These are phyloP conservation scores for Triplophysa dalaica DNA, from an alignment of 2,113 vertebrate genomes.

Conservation along the genomic window DNA sequence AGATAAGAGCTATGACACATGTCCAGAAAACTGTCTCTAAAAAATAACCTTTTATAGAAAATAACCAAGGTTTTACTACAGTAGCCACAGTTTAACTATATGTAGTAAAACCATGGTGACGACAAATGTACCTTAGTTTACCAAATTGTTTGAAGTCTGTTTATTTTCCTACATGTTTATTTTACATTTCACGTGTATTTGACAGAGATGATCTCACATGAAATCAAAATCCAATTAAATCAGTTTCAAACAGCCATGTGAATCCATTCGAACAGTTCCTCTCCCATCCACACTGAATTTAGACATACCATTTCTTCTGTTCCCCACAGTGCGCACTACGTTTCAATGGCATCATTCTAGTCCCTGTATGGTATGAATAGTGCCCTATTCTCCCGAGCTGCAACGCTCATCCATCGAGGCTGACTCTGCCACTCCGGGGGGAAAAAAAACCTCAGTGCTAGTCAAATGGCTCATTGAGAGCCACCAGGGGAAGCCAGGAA, in stretches of 20 bases:
- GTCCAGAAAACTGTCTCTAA: too few species aligned
- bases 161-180: background rate
- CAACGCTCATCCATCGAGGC: slow-evolving; percentile 38
- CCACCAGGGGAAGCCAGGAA: slow-evolving; percentile 48
- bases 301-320: background rate
- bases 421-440: slow-evolving; percentile 33
- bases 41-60: too few species aligned
- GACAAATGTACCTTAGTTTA: too few species aligned
- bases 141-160: background rate
- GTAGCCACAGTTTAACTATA: too few species aligned
- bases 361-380: slow-evolving; percentile 24
- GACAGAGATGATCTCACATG: background rate
- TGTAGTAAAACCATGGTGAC: too few species aligned
- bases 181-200: background rate
- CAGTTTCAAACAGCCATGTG: background rate
- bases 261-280: background rate
- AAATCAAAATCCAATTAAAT: background rate
- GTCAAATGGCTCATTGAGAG: slow-evolving; percentile 57
- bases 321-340: slow-evolving; percentile 19
- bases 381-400: slow-evolving; percentile 22
- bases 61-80: too few species aligned
- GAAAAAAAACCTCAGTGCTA: slow-evolving; percentile 35
- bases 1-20: too few species aligned
- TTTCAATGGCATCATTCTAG: slow-evolving; percentile 46
- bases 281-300: background rate